Evolutionary conservation across 2,888 invertebrate species (phyloP).

Genomic region (Drosophila neoperkinsi): DNA sequence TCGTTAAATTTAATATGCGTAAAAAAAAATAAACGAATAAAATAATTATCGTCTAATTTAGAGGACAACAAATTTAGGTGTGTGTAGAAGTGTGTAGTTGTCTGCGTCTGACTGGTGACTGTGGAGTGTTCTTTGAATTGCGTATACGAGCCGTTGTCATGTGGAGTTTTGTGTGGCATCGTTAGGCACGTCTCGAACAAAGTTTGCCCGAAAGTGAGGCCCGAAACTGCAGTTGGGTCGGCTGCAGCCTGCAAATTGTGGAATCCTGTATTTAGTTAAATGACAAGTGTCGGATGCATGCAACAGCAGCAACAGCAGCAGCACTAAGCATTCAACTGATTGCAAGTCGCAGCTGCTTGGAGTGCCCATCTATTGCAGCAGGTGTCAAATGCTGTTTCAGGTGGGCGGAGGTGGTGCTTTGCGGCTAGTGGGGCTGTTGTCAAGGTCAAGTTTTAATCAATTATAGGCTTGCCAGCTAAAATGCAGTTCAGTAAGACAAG

Average conservation of each 20-base stretch:
- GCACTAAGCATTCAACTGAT: not conserved
- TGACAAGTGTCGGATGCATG: slow-evolving; percentile 25
- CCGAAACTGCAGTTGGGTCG: not conserved
- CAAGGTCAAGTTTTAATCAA: slow-evolving; percentile 26
- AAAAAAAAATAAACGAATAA: not conserved
- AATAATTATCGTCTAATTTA: not conserved
- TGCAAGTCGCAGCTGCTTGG: slow-evolving; percentile 6
- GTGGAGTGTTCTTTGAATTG: slow-evolving; percentile 9
- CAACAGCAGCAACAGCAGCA: not conserved
- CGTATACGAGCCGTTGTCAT: slow-evolving; percentile 22
- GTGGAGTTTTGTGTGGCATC: slow-evolving; percentile 14
- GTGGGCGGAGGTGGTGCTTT: not conserved
- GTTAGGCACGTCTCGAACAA: slow-evolving; percentile 19
- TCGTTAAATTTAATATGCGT: not conserved
- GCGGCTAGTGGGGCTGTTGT: not conserved
- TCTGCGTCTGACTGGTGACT: not conserved
- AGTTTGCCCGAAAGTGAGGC: slow-evolving; percentile 17
- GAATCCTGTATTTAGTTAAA: slow-evolving; percentile 4
- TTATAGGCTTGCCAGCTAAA: slow-evolving; percentile 18
- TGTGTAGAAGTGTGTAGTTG: not conserved
- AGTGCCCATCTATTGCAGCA: not conserved
- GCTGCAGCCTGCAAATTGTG: not conserved
- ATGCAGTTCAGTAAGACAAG: slow-evolving; percentile 28
- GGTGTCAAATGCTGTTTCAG: not conserved
- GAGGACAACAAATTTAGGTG: not conserved